Base-by-base conservation (phyloP, 2,888 invertebrate species). In the Toxonevra muliebris region DNA sequence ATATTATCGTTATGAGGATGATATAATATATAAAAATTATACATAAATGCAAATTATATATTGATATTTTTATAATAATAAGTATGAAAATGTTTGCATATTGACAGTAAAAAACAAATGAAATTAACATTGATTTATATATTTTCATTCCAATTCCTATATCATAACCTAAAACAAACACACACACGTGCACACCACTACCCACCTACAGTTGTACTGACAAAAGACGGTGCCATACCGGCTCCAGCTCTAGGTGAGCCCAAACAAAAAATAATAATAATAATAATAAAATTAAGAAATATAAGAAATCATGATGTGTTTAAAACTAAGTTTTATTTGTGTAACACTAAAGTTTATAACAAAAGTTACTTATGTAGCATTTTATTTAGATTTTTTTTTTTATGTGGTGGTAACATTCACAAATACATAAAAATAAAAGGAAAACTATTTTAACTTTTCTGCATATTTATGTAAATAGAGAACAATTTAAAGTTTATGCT, bases 201-300 rank as follows among this genome's bases (percentile, higher is more conserved):
- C 30, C 30, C 64, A 66, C 68, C 72, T 74, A 75, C 77, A 80
- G 80, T 81, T 81, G 82, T 81, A 76, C 83, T 85, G 80, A 86
- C 85, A 80, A 85, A 85, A 85, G 85, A 85, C 77, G 86, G 86
- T 81, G 85, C 86, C 82, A 82, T 85, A 71, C 83, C 82, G 83
- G 84, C 85, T 79, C 86, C 85, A 80, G 86, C 85, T 84, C 82
- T 85, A 84, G 85, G 85, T 85, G 86, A 85, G 85, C 84, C 68
- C 62, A 66, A 64, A 74, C 74, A 76, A 67, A 71, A 68, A 67
- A 72, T 70, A 79, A 72, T 73, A 69, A 74, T n/a, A 74, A 69
- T 57, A 69, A 72, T 71, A 53, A 50, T 50, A 50, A 30, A 7
- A 30, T 30, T 30, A 30, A 30, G 30, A 30, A 30, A 30, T 30